Evolutionary conservation across 2,888 invertebrate species (phyloP).

Genomic region (Schizotus pectinicornis): DNA sequence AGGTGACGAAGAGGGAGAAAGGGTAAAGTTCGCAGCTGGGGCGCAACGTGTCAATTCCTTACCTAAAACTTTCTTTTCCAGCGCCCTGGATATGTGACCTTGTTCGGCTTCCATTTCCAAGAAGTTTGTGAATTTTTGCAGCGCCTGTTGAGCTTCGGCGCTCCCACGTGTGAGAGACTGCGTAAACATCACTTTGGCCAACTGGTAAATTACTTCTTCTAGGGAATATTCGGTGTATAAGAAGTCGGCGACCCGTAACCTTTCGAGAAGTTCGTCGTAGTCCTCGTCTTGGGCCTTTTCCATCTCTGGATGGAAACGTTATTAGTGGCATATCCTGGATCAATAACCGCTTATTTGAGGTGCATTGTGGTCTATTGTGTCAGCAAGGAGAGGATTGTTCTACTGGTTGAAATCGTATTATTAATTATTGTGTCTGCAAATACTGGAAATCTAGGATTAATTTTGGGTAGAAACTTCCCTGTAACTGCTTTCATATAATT

Average conservation of each 20-base stretch:
- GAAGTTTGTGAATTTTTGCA: constrained; percentile 77
- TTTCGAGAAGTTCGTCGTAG: constrained; percentile 73
- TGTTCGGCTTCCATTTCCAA: constrained; percentile 75
- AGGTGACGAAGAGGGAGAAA: no score
- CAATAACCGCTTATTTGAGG: no score
- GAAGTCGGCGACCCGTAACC: constrained; percentile 72
- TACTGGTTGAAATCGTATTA: no score
- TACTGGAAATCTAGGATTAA: no score
- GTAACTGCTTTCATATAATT: no score
- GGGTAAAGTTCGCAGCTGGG: not conserved
- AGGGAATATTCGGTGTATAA: constrained; percentile 78
- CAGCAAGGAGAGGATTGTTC: no score
- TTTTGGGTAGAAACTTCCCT: no score
- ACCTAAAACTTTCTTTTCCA: constrained; percentile 82
- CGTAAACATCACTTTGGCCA: constrained; percentile 82
- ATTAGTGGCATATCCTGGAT: not conserved
- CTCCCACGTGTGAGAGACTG: constrained; percentile 75
- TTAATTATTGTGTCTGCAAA: no score
- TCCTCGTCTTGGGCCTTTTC: constrained; percentile 55
- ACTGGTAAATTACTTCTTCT: constrained; percentile 80
- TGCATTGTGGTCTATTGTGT: no score
- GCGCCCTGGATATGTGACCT: constrained; percentile 73
- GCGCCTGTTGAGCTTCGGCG: constrained; percentile 72
- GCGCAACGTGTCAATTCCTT: constrained; percentile 36
- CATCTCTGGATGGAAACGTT: constrained; percentile 19